Percentiles rank a stretch among this genome's conserved stretches.
phyloP scores from a whole-genome alignment of 2,888 invertebrate genomes.

The Rhopalosiphum nymphaeae region DNA sequence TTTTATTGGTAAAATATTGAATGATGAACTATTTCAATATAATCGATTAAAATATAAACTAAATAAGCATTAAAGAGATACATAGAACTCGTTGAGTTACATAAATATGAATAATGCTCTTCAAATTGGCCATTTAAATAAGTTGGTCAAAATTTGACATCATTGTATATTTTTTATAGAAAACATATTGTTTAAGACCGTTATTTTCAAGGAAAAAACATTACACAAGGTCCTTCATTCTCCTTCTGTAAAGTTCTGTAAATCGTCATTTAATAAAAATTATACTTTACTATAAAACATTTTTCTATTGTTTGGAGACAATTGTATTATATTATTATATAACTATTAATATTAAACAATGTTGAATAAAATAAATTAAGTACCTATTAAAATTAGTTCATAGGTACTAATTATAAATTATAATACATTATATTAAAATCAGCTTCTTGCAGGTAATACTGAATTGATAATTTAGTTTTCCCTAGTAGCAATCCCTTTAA shows the following conservation, averaged over 20 bases:
- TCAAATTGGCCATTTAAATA: conserved; percentile 13
- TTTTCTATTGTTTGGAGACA: not conserved
- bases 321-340: not conserved
- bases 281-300: not conserved
- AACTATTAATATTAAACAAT: not conserved
- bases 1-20: not conserved
- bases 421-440: not conserved
- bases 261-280: conserved; percentile 29
- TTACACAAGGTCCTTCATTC: conserved; percentile 16
- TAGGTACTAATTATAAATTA: not conserved
- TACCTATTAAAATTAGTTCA: not conserved
- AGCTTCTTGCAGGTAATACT: not conserved
- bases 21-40: not conserved
- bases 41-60: not conserved
- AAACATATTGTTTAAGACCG: not conserved
- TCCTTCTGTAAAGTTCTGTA: not conserved
- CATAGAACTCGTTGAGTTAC: not conserved
- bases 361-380: not conserved
- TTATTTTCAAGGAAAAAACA: conserved; percentile 48
- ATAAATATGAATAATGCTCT: not conserved
- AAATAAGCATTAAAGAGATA: not conserved
- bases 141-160: conserved; percentile 3
- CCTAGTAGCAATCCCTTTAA: conserved; percentile 33
- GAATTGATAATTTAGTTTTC: not conserved
- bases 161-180: not conserved